Base-by-base conservation (phyloP, 2,888 invertebrate species). In the Protophormia terraenovae region DNA sequence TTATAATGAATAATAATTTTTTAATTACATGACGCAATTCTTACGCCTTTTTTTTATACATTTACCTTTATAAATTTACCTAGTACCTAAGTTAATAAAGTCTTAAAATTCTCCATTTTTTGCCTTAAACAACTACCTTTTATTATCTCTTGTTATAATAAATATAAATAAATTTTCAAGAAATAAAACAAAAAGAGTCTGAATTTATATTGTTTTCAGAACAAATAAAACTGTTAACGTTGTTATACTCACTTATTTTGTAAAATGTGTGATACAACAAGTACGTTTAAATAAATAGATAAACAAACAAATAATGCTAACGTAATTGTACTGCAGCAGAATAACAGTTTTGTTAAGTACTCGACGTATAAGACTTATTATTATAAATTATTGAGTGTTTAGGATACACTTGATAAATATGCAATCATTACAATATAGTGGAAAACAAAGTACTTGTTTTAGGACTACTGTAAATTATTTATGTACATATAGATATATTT, bases 371-470 rank as follows among this genome's bases (percentile, higher is more conserved):
- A 38, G 60, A 50, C 24, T 50, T n/a, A n/a, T n/a, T n/a, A 47
- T 69, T 78, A 53, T 78, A 78, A 78, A 60, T 71, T 62, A 60
- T 78, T 3, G 2, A 69, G 27, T 78, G 69, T 69, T 78, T 69
- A 35, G 35, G 3, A 55, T 27, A 27, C 77, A 78, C 69, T 78
- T 27, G 47, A 78, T 47, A 41, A 45, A 16, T 60, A 47, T 24
- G 5, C 19, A 24, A 62, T 50, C 12, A 10, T 32, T 53, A 10
- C 27, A 35, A 35, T 35, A 22, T 22, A 35, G 47, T 6, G 24
- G 7, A 73, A 22, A 73, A 35, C 5, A 38, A 71, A 47, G 41
- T 55, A 38, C 50, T 53, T 24, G n/a, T 24, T 69, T 10, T 4
- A 2, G 5, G 24, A 19, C 47, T 50, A n/a, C n/a, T 22, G 45